A percentile compares a stretch with the other conserved stretches of the same genome.
Evolutionary conservation across 2,888 invertebrate genomes (phyloP).

Genomic region (Alcis repandata): DNA sequence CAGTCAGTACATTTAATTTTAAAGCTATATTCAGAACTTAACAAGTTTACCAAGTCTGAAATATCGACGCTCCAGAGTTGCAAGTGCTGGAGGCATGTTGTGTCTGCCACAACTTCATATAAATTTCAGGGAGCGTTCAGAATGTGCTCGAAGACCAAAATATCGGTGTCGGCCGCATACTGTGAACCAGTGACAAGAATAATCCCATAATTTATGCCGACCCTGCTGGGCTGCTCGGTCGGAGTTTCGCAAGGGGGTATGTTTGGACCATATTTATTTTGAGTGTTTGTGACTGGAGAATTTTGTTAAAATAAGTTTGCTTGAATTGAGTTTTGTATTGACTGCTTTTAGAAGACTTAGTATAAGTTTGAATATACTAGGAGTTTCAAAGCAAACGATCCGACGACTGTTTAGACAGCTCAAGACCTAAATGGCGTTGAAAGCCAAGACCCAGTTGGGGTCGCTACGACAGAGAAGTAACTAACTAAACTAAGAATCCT

Average conservation of each 20-base stretch:
- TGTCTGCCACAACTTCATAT: conserved; percentile 42
- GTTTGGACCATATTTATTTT: not conserved
- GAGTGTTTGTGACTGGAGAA: not conserved
- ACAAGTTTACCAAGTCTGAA: conserved; percentile 9
- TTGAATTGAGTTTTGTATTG: too few relatives aligned
- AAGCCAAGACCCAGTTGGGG: too few relatives aligned
- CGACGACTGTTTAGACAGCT: too few relatives aligned
- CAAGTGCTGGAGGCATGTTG: conserved; percentile 10
- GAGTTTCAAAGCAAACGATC: too few relatives aligned
- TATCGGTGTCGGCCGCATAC: conserved; percentile 46
- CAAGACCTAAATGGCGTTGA: too few relatives aligned
- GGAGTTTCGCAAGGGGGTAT: not conserved
- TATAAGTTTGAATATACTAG: too few relatives aligned
- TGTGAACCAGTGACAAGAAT: conserved; percentile 51
- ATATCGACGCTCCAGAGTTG: conserved; percentile 17
- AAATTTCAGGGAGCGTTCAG: conserved; percentile 50
- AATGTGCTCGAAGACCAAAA: conserved; percentile 53
- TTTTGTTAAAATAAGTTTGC: not conserved
- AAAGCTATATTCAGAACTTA: not conserved
- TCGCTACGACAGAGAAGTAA: too few relatives aligned
- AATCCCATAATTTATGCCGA: conserved; percentile 50
- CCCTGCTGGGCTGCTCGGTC: conserved; percentile 18
- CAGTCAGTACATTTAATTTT: not conserved
- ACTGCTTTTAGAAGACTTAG: too few relatives aligned
- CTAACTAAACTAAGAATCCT: too few relatives aligned